Percentiles rank a stretch among this genome's conserved stretches.
Evolutionary conservation across 2,113 vertebrate species (phyloP).

Genomic region (Anolis carolinensis): DNA sequence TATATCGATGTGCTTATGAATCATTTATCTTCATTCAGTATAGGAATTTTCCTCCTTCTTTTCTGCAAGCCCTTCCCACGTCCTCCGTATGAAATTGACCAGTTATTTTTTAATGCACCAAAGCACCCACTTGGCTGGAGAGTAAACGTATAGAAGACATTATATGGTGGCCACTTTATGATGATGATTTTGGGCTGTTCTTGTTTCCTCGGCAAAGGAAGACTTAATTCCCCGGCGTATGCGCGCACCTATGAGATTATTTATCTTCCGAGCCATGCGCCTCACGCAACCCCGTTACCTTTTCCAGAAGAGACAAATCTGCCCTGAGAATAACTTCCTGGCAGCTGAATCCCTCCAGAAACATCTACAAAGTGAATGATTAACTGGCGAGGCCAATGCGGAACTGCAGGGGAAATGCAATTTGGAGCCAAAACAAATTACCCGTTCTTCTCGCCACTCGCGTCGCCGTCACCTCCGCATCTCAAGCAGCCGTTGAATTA

Average conservation of each 20-base stretch:
- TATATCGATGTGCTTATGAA: no score
- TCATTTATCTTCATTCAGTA: no score
- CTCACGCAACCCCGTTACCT: neutral
- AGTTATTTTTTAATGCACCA: neutral
- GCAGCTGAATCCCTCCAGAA: neutral
- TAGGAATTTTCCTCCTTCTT: no score
- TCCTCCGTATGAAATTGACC: neutral
- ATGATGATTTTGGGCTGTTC: neutral
- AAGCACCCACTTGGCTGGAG: neutral
- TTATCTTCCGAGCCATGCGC: neutral
- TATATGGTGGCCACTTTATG: no score
- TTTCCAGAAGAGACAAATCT: slow-evolving; percentile 8
- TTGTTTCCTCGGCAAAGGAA: neutral
- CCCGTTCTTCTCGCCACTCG: slow-evolving; percentile 15
- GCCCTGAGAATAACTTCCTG: neutral
- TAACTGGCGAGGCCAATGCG: slow-evolving; percentile 26
- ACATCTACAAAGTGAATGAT: neutral
- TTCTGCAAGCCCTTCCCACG: no score
- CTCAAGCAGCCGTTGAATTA: neutral
- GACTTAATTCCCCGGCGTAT: neutral
- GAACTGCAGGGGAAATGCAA: slow-evolving; percentile 24
- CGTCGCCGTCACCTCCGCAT: neutral
- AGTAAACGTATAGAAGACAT: neutral
- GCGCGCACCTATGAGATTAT: neutral
- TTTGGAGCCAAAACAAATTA: slow-evolving; percentile 7